Evolutionary conservation across 2,888 invertebrate species (phyloP), one percentile per base, ranked within the genome.

Genomic region (Chironomus riparius): DNA sequence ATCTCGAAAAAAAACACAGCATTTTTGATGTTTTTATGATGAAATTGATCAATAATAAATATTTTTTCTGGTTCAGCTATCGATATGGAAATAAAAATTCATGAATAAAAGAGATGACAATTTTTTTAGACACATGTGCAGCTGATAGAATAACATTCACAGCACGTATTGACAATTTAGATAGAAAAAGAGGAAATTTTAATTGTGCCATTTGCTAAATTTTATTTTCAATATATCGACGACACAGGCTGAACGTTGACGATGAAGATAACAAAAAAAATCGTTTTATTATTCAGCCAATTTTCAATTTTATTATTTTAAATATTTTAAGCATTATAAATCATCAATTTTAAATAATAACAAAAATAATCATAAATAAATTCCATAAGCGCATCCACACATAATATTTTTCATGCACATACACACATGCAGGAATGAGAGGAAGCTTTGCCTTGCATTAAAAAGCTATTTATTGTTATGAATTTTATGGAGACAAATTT

Each of bases 281-380:
- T 38, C 4, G 5, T 65, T 65, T 65, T 24, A 65, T 24, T 65
- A 56, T 68, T 28, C 24, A 68, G 56, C 56, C 68, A 68, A 68
- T 68, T 68, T 68, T 28, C 71, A 71, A 71, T 71, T 70, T 71
- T 22, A 22, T 21, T 71, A 50, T 71, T 71, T 71, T 71, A 71
- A 71, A 56, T 56, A 50, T 71, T 71, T 56, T 21, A 56, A 70
- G 56, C 22, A 22, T 65, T 22, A 70, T 71, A 71, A 71, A 56
- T 71, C 71, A 71, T 18, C 71, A 50, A 71, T 50, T 65, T 50
- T 71, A 71, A 56, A 47, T 24, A 22, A 71, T 56, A 15, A 56
- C 18, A 56, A 56, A 18, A 56, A 56, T 56, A 56, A 56, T 38
- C 7, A 38, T 38, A 38, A 38, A 38, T 71, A 50, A 71, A 71